phyloP scores from a whole-genome alignment of 2,888 invertebrate genomes.

The Priocnemis perturbator region DNA sequence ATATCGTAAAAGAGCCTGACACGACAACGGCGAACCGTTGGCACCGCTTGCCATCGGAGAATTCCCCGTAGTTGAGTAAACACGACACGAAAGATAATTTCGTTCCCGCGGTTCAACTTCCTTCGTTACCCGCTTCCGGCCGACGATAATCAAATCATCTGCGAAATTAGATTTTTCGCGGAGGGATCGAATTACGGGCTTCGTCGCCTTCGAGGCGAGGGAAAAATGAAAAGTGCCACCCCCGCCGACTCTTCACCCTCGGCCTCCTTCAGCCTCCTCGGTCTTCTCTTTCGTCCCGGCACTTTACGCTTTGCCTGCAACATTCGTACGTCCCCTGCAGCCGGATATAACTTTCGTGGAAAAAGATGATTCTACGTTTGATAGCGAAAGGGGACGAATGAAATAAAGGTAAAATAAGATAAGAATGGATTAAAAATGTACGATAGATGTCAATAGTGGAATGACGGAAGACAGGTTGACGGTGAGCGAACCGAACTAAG shows the following conservation, averaged over 20 bases:
- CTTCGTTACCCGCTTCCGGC: conserved; percentile 22
- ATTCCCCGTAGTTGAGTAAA: conserved; percentile 24
- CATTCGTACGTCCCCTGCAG: neutral
- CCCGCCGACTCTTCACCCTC: neutral
- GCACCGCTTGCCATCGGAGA: conserved; percentile 11
- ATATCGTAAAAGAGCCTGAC: neutral
- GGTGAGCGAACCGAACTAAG: too few species aligned
- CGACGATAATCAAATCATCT: conserved; percentile 36
- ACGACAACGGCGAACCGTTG: too few species aligned
- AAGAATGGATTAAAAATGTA: too few species aligned
- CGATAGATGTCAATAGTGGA: too few species aligned
- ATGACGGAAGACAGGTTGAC: too few species aligned
- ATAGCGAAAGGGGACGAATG: too few species aligned
- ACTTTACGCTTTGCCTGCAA: neutral
- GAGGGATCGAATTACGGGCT: conserved; percentile 26
- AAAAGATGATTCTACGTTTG: too few species aligned
- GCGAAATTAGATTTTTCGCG: conserved; percentile 37
- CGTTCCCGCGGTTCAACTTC: conserved; percentile 27
- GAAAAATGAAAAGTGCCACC: neutral
- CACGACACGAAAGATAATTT: conserved; percentile 29
- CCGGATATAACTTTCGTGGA: neutral
- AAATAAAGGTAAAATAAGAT: too few species aligned
- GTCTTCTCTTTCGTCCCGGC: neutral
- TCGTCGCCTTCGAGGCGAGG: neutral
- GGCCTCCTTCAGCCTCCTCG: too few species aligned